phyloP scores from a whole-genome alignment of 2,113 vertebrate species.

The Eleginops maclovinus region DNA sequence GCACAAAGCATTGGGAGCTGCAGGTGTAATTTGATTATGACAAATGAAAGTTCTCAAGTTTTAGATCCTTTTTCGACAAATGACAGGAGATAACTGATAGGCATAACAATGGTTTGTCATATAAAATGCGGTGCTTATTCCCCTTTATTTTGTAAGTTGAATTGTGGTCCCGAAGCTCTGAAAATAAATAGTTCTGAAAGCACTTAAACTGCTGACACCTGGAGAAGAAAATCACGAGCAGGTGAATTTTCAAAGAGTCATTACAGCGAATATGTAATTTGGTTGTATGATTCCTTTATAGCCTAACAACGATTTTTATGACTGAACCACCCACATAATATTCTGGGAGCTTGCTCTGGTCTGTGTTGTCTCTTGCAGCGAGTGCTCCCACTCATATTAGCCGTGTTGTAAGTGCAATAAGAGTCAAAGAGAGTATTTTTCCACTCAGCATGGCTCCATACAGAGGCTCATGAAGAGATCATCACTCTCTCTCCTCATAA shows the following conservation, averaged over 20 bases:
- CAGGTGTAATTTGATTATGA: slow-evolving; percentile 47
- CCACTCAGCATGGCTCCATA: slow-evolving; percentile 54
- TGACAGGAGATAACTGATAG: not conserved
- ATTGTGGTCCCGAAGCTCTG: not conserved
- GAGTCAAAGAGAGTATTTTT: slow-evolving; percentile 62
- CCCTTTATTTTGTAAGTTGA: not conserved
- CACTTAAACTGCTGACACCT: slow-evolving; percentile 6
- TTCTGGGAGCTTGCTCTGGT: slow-evolving; percentile 38
- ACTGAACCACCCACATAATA: slow-evolving; percentile 49
- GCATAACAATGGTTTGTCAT: not conserved
- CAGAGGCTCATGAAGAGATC: slow-evolving; percentile 50
- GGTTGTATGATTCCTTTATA: slow-evolving; percentile 34
- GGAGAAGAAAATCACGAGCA: slow-evolving; percentile 16
- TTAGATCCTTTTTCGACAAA: slow-evolving; percentile 16
- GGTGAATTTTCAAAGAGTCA: slow-evolving; percentile 10
- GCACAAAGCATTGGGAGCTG: not conserved
- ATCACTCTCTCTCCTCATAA: slow-evolving; percentile 79
- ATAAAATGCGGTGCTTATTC: not conserved
- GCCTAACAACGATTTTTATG: slow-evolving; percentile 50
- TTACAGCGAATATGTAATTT: slow-evolving; percentile 35
- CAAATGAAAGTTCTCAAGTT: slow-evolving; percentile 27
- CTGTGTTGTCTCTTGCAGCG: slow-evolving; percentile 40
- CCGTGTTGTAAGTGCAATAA: slow-evolving; percentile 34
- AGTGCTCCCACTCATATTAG: slow-evolving; percentile 55
- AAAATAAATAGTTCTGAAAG: not conserved